Evolutionary conservation across 1,140 invertebrate species (phyloP), one percentile per base, ranked within the genome.

Genomic region (Oedothorax gibbosus): DNA sequence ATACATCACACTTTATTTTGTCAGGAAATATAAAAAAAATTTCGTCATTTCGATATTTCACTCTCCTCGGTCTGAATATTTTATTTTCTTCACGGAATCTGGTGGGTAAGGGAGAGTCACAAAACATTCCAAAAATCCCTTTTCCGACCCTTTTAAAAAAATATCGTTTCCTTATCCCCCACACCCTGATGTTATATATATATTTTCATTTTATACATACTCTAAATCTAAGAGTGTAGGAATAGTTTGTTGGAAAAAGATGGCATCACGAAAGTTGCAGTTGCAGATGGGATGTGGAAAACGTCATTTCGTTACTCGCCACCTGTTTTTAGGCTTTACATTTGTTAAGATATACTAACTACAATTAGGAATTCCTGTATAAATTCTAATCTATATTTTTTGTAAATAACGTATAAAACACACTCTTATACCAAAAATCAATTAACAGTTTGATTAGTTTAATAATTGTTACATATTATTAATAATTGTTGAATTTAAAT

Each of bases 21-120:
- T 11, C 9, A 77, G 57, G n/a, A 75, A 75, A 35, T 15, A 62
- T 20, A 50, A 53, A 75, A 77, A 50, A 77, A 77, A 77, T 64
- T 62, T 21, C 60, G 60, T 68, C 77, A 79, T 79, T 79, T 77
- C 75, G 49, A 79, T 79, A 68, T 68, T 79, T 68, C 53, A 66
- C 64, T 77, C 35, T 15, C n/a, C 56, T 35, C 77, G 64, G 66
- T 15, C 53, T 68, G 77, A 68, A 79, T 79, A 68, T 68, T 79
- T 79, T 64, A 79, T 77, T 77, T 65, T 20, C 50, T 20, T 14
- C 20, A 7, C 10, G 65, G 35, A 77, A 64, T 20, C 11, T n/a
- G 7, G 35, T 20, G 75, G 60, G 64, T 20, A 75, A 68, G 53
- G 50, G 75, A 51, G 72, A 75, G 72, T 75, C 72, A 56, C 69